Conservation (phyloP, 2,888 invertebrate species). For the Odontocerum albicorne region DNA sequence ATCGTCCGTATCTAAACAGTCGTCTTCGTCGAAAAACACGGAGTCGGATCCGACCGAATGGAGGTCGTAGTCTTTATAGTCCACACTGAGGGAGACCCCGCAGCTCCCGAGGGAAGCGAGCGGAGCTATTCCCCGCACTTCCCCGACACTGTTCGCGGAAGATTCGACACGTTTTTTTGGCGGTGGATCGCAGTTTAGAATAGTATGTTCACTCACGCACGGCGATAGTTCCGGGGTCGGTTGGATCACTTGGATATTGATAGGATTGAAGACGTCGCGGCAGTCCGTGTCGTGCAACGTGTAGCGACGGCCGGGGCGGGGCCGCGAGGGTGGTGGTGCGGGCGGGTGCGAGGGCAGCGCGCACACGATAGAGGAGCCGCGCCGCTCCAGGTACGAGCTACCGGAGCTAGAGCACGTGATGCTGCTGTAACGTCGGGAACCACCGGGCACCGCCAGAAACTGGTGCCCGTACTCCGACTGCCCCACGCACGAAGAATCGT, state of each 20-base stretch:
- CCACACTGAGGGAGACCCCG: constrained; percentile 66
- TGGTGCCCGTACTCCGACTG: constrained; percentile 45
- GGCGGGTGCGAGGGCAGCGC: constrained; percentile 62
- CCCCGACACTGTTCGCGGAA: constrained; percentile 33
- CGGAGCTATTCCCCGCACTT: constrained; percentile 64
- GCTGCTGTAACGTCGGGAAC: constrained; percentile 71
- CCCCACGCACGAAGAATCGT: constrained; percentile 46
- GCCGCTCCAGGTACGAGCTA: constrained; percentile 79
- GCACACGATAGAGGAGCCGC: constrained; percentile 77
- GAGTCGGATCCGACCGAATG: constrained; percentile 76
- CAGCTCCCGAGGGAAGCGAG: constrained; percentile 80
- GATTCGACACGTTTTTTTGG: constrained; percentile 34
- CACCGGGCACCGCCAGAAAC: constrained; percentile 48
- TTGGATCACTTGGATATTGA: constrained; percentile 71
- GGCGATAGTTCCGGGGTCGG: constrained; percentile 85
- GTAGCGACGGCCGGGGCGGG: constrained; percentile 32
- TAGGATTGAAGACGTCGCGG: constrained; percentile 62
- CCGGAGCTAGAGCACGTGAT: constrained; percentile 85
- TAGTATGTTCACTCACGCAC: constrained; percentile 66
- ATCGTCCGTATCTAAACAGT: constrained; percentile 71
- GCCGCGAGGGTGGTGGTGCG: constrained; percentile 17
- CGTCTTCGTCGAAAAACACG: constrained; percentile 73
- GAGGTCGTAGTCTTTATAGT: constrained; percentile 69
- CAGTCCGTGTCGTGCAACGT: constrained; percentile 44
- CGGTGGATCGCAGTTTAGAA: constrained; percentile 46